Evolutionary conservation across 2,113 vertebrate species (phyloP).

Genomic region (Etia nguti): DNA sequence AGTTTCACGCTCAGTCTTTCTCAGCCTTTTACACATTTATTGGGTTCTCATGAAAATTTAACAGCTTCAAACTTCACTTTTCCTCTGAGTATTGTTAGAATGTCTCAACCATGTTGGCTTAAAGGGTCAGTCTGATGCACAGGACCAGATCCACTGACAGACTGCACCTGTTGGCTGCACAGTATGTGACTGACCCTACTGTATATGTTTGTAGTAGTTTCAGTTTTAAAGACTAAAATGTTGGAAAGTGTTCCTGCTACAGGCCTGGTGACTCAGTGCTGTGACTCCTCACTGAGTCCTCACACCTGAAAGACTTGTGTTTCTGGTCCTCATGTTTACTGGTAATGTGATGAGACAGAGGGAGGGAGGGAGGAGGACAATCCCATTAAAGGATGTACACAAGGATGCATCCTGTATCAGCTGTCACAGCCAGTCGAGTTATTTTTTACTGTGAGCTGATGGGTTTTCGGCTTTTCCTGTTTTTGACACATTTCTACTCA

Average conservation of each 20-base stretch:
- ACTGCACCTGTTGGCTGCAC: background rate
- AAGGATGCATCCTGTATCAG: background rate
- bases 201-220: background rate
- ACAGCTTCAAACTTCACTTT: background rate
- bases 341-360: background rate
- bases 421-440: background rate
- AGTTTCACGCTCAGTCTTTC: background rate
- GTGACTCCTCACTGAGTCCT: background rate
- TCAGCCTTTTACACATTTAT: background rate
- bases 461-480: background rate
- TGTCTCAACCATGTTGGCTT: background rate
- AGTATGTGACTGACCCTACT: background rate
- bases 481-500: background rate
- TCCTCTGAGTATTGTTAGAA: background rate
- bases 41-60: background rate
- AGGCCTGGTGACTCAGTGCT: background rate
- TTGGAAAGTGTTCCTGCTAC: background rate
- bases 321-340: background rate
- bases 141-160: accelerated
- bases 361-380: background rate
- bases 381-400: background rate
- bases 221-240: background rate
- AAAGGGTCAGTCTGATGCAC: accelerated
- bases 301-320: accelerated
- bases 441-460: background rate